These are phyloP conservation scores for Zoanthus sociatus DNA, from an alignment of 92 coral and sea anemone genomes.

Conservation along the genomic window DNA sequence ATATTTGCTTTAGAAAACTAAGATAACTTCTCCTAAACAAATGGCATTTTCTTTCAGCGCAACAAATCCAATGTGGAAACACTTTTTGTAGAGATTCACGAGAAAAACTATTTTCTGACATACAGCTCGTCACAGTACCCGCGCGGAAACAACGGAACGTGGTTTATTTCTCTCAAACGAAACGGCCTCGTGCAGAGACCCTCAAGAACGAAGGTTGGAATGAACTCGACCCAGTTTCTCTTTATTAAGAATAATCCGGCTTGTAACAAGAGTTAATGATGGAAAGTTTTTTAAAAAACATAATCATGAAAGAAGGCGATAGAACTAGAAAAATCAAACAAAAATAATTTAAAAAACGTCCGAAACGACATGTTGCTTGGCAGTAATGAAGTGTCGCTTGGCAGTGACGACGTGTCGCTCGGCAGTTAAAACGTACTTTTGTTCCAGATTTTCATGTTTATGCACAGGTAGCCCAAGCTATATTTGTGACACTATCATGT, in stretches of 20 bases:
- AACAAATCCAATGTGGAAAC: constrained; percentile 28
- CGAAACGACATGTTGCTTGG: too few relatives aligned
- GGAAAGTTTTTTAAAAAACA: background rate
- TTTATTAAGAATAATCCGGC: background rate
- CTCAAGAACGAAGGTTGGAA: constrained; percentile 71
- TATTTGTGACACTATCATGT: too few relatives aligned
- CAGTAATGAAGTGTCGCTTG: too few relatives aligned
- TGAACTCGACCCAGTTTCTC: constrained; percentile 74
- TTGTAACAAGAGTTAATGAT: constrained; percentile 17
- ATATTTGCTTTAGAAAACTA: background rate
- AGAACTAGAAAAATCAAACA: too few relatives aligned
- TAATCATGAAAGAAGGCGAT: too few relatives aligned
- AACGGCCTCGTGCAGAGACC: constrained; percentile 75
- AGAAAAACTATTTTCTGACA: constrained; percentile 63
- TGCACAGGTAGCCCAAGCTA: too few relatives aligned
- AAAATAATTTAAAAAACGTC: too few relatives aligned
- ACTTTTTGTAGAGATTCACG: constrained; percentile 67
- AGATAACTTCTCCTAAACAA: background rate
- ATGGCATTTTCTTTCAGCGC: constrained; percentile 3
- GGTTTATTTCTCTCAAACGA: constrained; percentile 73
- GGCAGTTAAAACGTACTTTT: too few relatives aligned
- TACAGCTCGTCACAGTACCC: constrained; percentile 55
- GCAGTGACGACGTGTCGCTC: too few relatives aligned
- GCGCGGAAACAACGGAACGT: constrained; percentile 45
- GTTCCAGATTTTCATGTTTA: too few relatives aligned